Evolutionary conservation across 2,113 vertebrate species (phyloP).

Genomic region (Limanda limanda): DNA sequence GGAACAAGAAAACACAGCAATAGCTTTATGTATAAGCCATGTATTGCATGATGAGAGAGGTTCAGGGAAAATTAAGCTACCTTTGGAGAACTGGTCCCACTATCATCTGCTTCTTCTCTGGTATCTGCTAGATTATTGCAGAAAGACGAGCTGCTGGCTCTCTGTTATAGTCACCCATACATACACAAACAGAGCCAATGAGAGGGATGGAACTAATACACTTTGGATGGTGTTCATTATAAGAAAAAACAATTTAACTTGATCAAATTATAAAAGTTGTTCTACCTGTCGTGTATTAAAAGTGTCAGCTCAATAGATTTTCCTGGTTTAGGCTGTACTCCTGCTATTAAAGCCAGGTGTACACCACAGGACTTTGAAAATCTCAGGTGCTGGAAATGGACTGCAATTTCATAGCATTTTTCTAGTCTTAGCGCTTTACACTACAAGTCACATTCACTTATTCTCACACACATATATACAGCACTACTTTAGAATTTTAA

Average conservation of each 20-base stretch:
- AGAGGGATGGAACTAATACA: not conserved
- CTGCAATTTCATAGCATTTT: no score
- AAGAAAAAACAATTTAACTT: not conserved
- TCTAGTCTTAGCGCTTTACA: no score
- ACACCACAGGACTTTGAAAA: no score
- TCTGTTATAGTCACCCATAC: conserved; percentile 50
- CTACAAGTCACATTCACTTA: no score
- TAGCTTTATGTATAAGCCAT: not conserved
- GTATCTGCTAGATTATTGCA: conserved; percentile 79
- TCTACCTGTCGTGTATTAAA: not conserved
- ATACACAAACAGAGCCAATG: not conserved
- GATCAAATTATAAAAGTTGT: not conserved
- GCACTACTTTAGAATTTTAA: no score
- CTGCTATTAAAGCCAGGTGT: no score
- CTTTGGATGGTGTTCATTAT: not conserved
- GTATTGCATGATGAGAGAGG: not conserved
- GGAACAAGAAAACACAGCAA: not conserved
- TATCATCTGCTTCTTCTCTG: conserved; percentile 86
- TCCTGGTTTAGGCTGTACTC: no score
- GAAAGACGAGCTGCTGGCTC: conserved; percentile 75
- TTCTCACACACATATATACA: no score
- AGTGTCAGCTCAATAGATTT: no score
- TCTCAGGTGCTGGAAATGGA: no score
- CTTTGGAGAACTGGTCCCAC: conserved; percentile 84
- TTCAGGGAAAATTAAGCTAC: conserved; percentile 37